Base-by-base conservation (phyloP, 2,888 invertebrate genomes). In the Tipula confusa region DNA sequence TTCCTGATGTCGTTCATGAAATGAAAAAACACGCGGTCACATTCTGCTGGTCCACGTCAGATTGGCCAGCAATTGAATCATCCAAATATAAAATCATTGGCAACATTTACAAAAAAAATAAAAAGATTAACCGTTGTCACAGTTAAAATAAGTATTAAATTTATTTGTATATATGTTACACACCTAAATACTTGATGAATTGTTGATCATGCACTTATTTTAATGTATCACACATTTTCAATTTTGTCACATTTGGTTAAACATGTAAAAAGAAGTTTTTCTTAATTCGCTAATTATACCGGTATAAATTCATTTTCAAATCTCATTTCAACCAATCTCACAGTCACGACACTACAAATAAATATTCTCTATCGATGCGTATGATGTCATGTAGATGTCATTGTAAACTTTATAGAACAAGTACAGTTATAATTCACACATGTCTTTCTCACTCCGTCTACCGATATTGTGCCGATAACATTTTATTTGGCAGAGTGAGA, bases 341-440 rank as follows among this genome's bases (percentile, higher is more conserved):
- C 64, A n/a, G 24, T 9, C 64, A 24, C 9, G 7, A 18, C 9
- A n/a, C n/a, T n/a, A n/a, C n/a, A n/a, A n/a, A n/a, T n/a, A n/a
- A n/a, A n/a, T n/a, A n/a, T n/a, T 64, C 64, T 64, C 64, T 64
- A 24, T 64, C 64, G 64, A 18, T 64, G 24, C 24, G 18, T 64
- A 64, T 64, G 64, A 64, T 64, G 64, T 64, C 64, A 64, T 64
- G 24, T 24, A 64, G 64, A 64, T 64, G 64, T 64, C 64, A 64
- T 64, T 24, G 7, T 2, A 64, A 64, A 64, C 33, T 5, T 15
- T 2, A 1, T 64, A 64, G 24, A 64, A 64, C 3, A 24, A 64
- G 64, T 2, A 9, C 6, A 24, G 24, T 43, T 24, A 11, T 7
- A 43, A 0, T 43, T 4, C 15, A n/a, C 7, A 31, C 7, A 2